Conservation (phyloP, 1,140 invertebrate genomes). For the Zaprionus ornatus region DNA sequence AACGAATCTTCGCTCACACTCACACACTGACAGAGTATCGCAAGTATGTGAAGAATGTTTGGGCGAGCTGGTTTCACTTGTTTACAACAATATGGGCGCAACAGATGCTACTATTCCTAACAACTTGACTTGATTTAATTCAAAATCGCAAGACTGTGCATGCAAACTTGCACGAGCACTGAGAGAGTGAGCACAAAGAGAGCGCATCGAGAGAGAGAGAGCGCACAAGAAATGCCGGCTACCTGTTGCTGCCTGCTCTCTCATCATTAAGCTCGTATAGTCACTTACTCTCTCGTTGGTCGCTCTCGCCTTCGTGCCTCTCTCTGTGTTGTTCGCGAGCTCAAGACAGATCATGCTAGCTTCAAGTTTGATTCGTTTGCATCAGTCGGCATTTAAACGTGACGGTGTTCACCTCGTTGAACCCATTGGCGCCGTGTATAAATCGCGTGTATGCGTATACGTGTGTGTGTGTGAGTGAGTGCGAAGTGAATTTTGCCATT, state of each 20-base stretch:
- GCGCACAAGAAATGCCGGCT: slow-evolving; percentile 40
- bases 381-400: slow-evolving; percentile 50
- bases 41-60: slow-evolving; percentile 81
- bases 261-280: slow-evolving; percentile 36
- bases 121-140: slow-evolving; percentile 69
- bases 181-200: not conserved
- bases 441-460: not conserved
- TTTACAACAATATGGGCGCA: slow-evolving; percentile 45
- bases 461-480: slow-evolving; percentile 26
- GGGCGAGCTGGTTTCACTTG: slow-evolving; percentile 83
- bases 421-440: slow-evolving; percentile 24
- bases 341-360: slow-evolving; percentile 24
- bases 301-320: not conserved
- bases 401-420: slow-evolving; percentile 45
- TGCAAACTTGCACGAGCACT: slow-evolving; percentile 43
- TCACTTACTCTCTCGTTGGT: not conserved
- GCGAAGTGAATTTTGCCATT: slow-evolving; percentile 19
- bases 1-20: not conserved
- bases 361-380: slow-evolving; percentile 18
- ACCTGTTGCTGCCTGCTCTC: slow-evolving; percentile 38
- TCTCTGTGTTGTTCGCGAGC: not conserved
- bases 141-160: slow-evolving; percentile 57
- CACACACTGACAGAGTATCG: not conserved
- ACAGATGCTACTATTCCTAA: slow-evolving; percentile 32
- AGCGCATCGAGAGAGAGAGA: not conserved